phyloP scores from a whole-genome alignment of 2,888 invertebrate genomes.

The Heliconius erato region DNA sequence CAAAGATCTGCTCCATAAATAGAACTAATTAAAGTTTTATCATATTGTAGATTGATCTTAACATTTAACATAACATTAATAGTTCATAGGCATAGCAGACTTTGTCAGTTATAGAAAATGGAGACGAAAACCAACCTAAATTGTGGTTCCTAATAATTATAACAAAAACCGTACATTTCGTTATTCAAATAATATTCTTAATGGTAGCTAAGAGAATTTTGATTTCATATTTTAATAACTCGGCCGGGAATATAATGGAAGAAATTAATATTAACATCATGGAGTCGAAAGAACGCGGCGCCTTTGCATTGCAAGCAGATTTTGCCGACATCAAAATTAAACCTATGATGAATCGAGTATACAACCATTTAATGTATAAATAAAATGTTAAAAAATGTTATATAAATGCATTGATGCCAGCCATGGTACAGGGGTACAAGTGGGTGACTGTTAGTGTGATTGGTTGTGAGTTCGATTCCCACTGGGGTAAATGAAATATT shows the following conservation, averaged over 20 bases:
- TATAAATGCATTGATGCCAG: not conserved
- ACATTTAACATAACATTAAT: too few relatives aligned
- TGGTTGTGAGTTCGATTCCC: too few relatives aligned
- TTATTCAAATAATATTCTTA: constrained; percentile 22
- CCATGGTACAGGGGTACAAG: too few relatives aligned
- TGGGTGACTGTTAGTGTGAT: too few relatives aligned
- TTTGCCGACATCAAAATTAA: constrained; percentile 27
- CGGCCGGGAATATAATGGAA: constrained; percentile 3
- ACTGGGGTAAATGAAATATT: too few relatives aligned
- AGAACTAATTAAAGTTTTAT: too few relatives aligned
- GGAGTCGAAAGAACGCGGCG: constrained; percentile 19
- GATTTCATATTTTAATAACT: constrained; percentile 21
- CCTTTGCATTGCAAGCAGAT: constrained; percentile 25
- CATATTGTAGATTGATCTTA: too few relatives aligned
- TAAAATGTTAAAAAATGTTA: not conserved
- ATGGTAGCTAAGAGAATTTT: constrained; percentile 25
- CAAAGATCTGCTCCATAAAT: too few relatives aligned
- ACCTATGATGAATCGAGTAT: constrained; percentile 25
- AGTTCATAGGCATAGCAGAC: not conserved
- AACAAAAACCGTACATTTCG: not conserved
- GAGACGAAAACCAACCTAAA: not conserved
- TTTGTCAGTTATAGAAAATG: not conserved
- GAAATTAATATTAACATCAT: constrained; percentile 24
- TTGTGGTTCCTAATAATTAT: not conserved
- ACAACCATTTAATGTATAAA: not conserved